These are phyloP conservation scores for Pinctada fucata DNA, from an alignment of 2,888 invertebrate species.

Conservation along the genomic window DNA sequence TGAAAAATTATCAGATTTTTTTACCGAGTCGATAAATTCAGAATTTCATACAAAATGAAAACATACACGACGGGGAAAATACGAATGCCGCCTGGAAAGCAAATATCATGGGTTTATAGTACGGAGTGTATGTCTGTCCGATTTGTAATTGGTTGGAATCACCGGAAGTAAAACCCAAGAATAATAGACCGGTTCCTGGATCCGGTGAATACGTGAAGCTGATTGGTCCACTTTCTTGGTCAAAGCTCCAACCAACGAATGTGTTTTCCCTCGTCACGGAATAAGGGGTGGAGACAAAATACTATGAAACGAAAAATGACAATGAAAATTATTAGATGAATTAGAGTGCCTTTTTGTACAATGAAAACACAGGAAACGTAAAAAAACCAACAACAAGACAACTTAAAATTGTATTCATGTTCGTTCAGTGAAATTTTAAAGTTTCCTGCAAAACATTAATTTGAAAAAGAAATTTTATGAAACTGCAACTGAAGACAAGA, in stretches of 20 bases:
- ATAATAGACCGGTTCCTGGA: not conserved
- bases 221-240: slow-evolving; percentile 11
- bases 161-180: not conserved
- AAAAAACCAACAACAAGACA: not conserved
- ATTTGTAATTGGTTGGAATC: not conserved
- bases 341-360: not conserved
- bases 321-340: too few species aligned
- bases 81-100: not conserved
- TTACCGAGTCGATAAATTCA: too few species aligned
- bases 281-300: too few species aligned
- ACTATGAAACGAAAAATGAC: too few species aligned
- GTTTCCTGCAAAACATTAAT: too few species aligned
- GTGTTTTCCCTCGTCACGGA: not conserved
- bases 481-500: too few species aligned
- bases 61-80: too few species aligned
- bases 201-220: slow-evolving; percentile 4
- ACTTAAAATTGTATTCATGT: too few species aligned
- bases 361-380: not conserved
- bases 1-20: too few species aligned
- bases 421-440: too few species aligned
- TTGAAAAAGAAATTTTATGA: too few species aligned
- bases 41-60: too few species aligned
- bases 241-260: slow-evolving; percentile 5
- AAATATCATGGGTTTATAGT: not conserved
- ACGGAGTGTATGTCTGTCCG: not conserved